Base-by-base conservation (phyloP, 2,797 vertebrate species). In the Lemur catta region DNA sequence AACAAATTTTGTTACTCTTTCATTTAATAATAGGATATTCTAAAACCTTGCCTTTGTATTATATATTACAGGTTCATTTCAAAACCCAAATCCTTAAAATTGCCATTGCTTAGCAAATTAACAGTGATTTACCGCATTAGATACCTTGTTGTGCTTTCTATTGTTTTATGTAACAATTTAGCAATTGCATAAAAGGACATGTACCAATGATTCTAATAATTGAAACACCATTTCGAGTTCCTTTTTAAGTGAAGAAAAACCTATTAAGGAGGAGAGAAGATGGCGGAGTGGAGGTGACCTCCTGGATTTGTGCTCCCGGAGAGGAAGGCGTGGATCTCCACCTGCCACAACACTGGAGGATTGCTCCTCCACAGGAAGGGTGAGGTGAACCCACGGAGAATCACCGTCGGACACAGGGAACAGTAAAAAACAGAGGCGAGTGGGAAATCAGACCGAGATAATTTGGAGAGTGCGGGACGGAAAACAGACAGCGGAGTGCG, bases 61-160 rank as follows among this genome's bases (percentile, higher is more conserved):
- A 22, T 75, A n/a, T 17, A 65, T 76, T 82, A 79, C 7, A 71
- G 57, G 6, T 76, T 61, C 33, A 91, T 94, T 95, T 95, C 52
- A 89, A 95, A 94, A 30, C 2, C 55, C 81, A 90, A 55, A 61
- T 74, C 61, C 82, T 94, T 90, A 87, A 91, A 85, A 84, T 74
- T 91, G 75, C 30, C 71, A 55, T 84, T 71, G 61, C 41, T 79
- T 95, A 89, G 52, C 46, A 80, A 81, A 84, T 96, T 89, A 91
- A 63, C 33, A 84, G 15, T 50, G 91, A 71, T 38, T 76, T 22
- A 79, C 26, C 43, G 18, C 1, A 3, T 33, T 30, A 65, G 81
- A 15, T 30, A 48, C 43, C 15, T 65, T 5, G 0, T 69, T 84
- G 38, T 2, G 12, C 33, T 91, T 84, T 88, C 43, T 50, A 35